Percentiles rank a stretch among this genome's conserved stretches.
Conservation (phyloP, 2,888 invertebrate genomes). For the Catocala fraxini region DNA sequence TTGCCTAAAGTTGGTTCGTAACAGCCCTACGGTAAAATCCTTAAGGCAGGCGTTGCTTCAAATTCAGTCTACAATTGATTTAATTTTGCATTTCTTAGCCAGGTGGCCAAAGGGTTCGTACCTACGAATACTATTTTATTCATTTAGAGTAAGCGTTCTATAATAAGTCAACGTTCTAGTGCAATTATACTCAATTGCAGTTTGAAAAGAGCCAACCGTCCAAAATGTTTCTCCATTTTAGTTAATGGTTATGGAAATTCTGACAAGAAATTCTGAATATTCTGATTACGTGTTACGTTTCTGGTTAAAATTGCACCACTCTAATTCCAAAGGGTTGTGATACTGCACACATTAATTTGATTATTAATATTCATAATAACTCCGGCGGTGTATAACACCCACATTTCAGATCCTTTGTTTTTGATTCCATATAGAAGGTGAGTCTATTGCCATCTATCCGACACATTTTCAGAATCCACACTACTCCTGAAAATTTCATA, state of each 20-base stretch:
- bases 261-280: background rate
- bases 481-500: no score
- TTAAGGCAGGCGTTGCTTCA: slow-evolving; percentile 56
- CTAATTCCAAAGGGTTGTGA: no score
- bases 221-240: background rate
- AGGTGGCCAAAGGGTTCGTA: slow-evolving; percentile 57
- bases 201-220: background rate
- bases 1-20: slow-evolving; percentile 50
- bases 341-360: no score
- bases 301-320: background rate
- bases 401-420: no score
- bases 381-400: no score
- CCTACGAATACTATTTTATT: slow-evolving; percentile 40
- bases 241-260: background rate
- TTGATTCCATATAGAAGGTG: no score
- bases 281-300: background rate
- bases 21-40: slow-evolving; percentile 46
- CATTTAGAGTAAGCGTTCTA: slow-evolving; percentile 20
- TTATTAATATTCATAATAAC: no score
- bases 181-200: slow-evolving; percentile 1
- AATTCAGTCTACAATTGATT: slow-evolving; percentile 65
- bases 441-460: no score
- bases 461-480: no score
- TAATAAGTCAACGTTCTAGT: slow-evolving; percentile 6
- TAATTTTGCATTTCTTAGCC: slow-evolving; percentile 69